Evolutionary conservation across 2,888 invertebrate species (phyloP), one percentile per base, ranked within the genome.

Genomic region (Cinara cedri): DNA sequence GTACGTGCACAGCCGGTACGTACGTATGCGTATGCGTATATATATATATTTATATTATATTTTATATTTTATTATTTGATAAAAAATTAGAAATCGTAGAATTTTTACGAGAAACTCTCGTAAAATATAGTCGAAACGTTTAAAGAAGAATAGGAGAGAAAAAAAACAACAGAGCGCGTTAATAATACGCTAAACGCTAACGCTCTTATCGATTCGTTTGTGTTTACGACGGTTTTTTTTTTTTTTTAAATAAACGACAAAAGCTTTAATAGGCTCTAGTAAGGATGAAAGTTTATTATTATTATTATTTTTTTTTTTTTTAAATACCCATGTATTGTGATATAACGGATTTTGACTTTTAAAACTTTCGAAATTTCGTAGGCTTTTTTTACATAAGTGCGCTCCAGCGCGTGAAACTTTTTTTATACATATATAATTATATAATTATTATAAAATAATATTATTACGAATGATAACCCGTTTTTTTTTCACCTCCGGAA

Each of bases 241-340:
- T 46, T 44, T 66, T 72, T 60, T 62, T 68, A 34, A 4, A 34
- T 34, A 34, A 4, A 34, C 49, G 60, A 34, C 60, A 78, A 60
- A 49, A 78, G 49, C 51, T 62, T 78, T 76, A 57, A 68, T 78
- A 78, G 78, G 78, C 78, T n/a, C n/a, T 78, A 78, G 78, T 78
- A n/a, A n/a, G n/a, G 78, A 78, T 34, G 34, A 34, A 34, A 34
- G 63, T n/a, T n/a, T n/a, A n/a, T n/a, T n/a, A n/a, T n/a, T n/a
- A n/a, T n/a, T n/a, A n/a, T n/a, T n/a, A n/a, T n/a, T n/a, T n/a
- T n/a, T n/a, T n/a, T n/a, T n/a, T n/a, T n/a, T n/a, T n/a, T n/a
- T 54, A 60, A 60, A 55, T 65, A 78, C 78, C 78, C 70, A 78
- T 78, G 68, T 76, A 76, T 76, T 76, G 76, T 78, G 78, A 78